Evolutionary conservation across 2,113 vertebrate species (phyloP).

Genomic region (Notarius lentiginosus): DNA sequence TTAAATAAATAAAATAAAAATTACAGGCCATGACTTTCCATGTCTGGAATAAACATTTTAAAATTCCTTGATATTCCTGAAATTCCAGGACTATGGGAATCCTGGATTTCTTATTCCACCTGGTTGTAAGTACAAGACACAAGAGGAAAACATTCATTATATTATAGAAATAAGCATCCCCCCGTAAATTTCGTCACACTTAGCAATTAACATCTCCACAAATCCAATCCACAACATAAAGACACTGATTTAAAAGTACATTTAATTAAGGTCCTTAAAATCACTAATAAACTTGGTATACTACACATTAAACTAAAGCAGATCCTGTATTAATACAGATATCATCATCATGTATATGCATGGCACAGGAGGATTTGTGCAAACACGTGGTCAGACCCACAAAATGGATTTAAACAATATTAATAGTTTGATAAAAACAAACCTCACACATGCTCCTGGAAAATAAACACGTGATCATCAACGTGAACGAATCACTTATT

Average conservation of each 20-base stretch:
- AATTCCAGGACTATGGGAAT: too few species aligned
- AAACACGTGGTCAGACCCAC: neutral
- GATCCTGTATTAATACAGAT: neutral
- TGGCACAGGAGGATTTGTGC: neutral
- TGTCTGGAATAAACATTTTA: too few species aligned
- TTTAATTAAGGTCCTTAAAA: conserved; percentile 1
- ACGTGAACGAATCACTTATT: fast-evolving
- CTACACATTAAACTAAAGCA: neutral
- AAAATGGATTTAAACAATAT: neutral
- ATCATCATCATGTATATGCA: neutral
- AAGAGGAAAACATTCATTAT: neutral
- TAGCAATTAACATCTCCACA: neutral
- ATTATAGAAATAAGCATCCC: neutral
- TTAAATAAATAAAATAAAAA: too few species aligned
- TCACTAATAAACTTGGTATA: conserved; percentile 58
- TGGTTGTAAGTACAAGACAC: conserved; percentile 55
- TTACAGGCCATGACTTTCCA: too few species aligned
- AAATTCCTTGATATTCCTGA: too few species aligned
- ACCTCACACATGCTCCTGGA: neutral
- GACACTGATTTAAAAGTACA: too few species aligned
- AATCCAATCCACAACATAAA: neutral
- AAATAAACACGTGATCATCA: neutral
- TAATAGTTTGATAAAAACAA: neutral
- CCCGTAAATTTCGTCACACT: neutral
- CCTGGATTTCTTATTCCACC: conserved; percentile 73